Conservation (phyloP, 2,888 invertebrate genomes). For the Cylloceria caligata region DNA sequence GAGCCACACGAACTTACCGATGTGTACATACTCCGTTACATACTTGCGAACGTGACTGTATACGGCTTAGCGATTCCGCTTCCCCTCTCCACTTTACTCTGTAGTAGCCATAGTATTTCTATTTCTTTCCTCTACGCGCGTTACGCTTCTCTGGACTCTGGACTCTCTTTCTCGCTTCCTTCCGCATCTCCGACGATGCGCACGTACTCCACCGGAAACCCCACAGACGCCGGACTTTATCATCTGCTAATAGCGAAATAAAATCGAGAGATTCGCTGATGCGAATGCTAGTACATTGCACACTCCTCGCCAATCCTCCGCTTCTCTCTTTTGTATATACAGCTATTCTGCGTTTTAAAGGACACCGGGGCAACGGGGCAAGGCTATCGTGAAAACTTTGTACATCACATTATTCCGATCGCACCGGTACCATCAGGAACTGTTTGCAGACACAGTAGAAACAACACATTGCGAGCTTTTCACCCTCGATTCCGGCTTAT, state of each 20-base stretch:
- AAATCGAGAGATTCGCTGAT: conserved; percentile 65
- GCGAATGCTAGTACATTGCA: conserved; percentile 45
- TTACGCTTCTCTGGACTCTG: conserved; percentile 45
- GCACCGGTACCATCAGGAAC: conserved; percentile 30
- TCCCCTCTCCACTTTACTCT: neutral
- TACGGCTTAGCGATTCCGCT: conserved; percentile 8
- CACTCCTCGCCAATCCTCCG: neutral
- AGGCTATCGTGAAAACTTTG: conserved; percentile 71
- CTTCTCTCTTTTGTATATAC: neutral
- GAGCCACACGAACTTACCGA: conserved; percentile 24
- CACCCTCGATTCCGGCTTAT: conserved; percentile 21
- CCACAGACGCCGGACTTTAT: conserved; percentile 71
- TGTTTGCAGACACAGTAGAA: conserved; percentile 28
- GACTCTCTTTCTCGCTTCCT: conserved; percentile 52
- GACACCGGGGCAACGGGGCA: conserved; percentile 45
- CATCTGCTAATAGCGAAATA: conserved; percentile 78
- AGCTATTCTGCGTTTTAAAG: conserved; percentile 21
- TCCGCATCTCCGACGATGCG: conserved; percentile 47
- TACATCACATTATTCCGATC: conserved; percentile 75
- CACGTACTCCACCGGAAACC: conserved; percentile 14
- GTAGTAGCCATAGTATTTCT: neutral
- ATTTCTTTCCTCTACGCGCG: conserved; percentile 1
- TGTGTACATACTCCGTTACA: conserved; percentile 33
- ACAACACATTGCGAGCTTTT: conserved; percentile 38
- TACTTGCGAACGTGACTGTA: conserved; percentile 33